These are phyloP conservation scores for Polypterus senegalus DNA, from an alignment of 2,113 vertebrate genomes.

Conservation along the genomic window DNA sequence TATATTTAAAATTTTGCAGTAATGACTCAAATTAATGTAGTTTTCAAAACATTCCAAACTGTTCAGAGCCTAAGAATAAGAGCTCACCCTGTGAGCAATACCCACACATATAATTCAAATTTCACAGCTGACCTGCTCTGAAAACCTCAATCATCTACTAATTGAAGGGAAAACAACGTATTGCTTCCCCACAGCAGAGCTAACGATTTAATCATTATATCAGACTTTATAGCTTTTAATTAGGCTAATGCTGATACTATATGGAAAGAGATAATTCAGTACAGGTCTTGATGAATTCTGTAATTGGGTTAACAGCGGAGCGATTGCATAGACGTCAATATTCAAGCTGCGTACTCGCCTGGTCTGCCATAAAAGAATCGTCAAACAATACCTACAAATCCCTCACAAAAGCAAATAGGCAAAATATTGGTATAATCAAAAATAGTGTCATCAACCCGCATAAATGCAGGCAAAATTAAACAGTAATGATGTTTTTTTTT, in stretches of 20 bases:
- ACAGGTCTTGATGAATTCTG: constrained; percentile 72
- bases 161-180: constrained; percentile 66
- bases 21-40: constrained; percentile 22
- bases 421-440: too few species aligned
- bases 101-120: constrained; percentile 93
- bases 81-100: constrained; percentile 66
- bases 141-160: constrained; percentile 96
- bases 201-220: constrained; percentile 97
- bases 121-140: constrained; percentile 97
- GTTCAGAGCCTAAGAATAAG: constrained; percentile 55
- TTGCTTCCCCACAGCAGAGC: constrained; percentile 88
- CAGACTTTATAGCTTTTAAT: constrained; percentile 88
- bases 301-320: constrained; percentile 80
- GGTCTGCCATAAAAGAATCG: too few species aligned
- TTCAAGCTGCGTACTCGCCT: constrained; percentile 49
- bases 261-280: constrained; percentile 82
- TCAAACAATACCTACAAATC: too few species aligned
- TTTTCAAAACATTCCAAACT: constrained; percentile 47
- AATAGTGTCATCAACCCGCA: too few species aligned
- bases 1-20: constrained; percentile 7
- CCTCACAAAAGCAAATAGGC: too few species aligned
- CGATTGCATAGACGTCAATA: constrained; percentile 63
- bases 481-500: too few species aligned
- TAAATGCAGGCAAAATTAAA: too few species aligned
- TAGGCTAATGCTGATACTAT: constrained; percentile 82